Evolutionary conservation across 2,888 invertebrate species (phyloP), one percentile per base, ranked within the genome.

Genomic region (Lochmaea crataegi): DNA sequence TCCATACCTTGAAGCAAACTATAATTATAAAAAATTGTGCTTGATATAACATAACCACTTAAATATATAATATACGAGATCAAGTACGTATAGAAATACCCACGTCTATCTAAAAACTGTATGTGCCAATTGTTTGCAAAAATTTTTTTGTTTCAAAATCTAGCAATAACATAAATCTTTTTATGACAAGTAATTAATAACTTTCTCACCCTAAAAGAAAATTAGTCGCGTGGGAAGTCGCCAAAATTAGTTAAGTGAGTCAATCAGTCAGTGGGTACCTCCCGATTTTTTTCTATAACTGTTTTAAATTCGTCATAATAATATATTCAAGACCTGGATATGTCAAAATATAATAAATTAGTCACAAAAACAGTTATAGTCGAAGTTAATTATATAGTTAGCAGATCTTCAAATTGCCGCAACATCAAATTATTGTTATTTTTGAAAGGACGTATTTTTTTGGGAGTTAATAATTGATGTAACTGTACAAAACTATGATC

Each of bases 331-430:
- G 51, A 65, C 65, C 65, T 53, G 53, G 38, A 38, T 65, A 53
- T 65, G 65, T 65, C 65, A 65, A 65, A 63, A 65, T 56, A 56
- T 65, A 53, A 65, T 65, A 32, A 53, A 65, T 65, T 51, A 48
- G 32, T 48, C 51, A 48, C 48, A 42, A 26, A 51, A 48, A 65
- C 48, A 48, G 65, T 65, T 65, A 65, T 22, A 11, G 48, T 14
- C 45, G 14, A n/a, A 12, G 22, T 45, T 51, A 65, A 65, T 65
- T 65, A 65, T 65, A 65, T 60, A 60, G 60, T 60, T 60, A n/a
- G 38, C 32, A 32, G 60, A n/a, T 60, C 14, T 38, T 60, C 16
- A 60, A 38, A 7, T 38, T 60, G 38, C 32, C 9, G 32, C 53
- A 18, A 53, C 18, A 18, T 18, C 16, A 58, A 26, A 58, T 58